Base-by-base conservation (phyloP, 2,113 vertebrate genomes). In the Hydrolagus affinis region DNA sequence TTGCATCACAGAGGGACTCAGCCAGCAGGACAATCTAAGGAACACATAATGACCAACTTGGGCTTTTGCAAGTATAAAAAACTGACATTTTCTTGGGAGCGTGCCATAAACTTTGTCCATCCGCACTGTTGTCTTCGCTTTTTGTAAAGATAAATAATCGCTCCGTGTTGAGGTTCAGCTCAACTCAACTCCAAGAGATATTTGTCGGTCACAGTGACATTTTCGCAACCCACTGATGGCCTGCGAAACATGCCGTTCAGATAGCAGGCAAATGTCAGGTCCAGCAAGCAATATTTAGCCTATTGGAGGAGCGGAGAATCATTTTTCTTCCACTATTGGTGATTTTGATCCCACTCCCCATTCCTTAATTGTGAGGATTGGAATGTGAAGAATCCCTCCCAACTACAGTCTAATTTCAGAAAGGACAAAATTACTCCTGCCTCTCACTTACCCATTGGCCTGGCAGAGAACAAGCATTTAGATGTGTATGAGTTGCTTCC, bases 11-110 rank as follows among this genome's bases (percentile, higher is more conserved):
- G 19, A 60, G n/a, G 76, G 68, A n/a, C 44, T 60, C 14, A 66
- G 71, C 85, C 85, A 86, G 21, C 85, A 44, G 73, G 85, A 32
- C 72, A 68, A 75, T 76, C 59, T 86, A 64, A 75, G 57, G 71
- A 66, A 30, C 73, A 59, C 57, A 59, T 60, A 85, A 59, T 3
- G 11, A 8, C 30, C 57, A 28, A 62, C 15, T 44, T 71, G 64
- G 57, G 32, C 32, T 83, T 60, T 64, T 83, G 28, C 25, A 83
- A 25, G n/a, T 30, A 8, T 3, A 44, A 60, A 15, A 83, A 75
- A 85, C 17, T 57, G 68, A 76, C 11, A 28, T 44, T 0, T 71
- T 62, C 30, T 83, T 86, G 68, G 62, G 72, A 57, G 32, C 19
- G 19, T 0, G 62, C 85, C 83, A 85, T 76, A 72, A 76, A 30